phyloP scores from a whole-genome alignment of 2,888 invertebrate species.

The Xanthostigma xanthostigma region DNA sequence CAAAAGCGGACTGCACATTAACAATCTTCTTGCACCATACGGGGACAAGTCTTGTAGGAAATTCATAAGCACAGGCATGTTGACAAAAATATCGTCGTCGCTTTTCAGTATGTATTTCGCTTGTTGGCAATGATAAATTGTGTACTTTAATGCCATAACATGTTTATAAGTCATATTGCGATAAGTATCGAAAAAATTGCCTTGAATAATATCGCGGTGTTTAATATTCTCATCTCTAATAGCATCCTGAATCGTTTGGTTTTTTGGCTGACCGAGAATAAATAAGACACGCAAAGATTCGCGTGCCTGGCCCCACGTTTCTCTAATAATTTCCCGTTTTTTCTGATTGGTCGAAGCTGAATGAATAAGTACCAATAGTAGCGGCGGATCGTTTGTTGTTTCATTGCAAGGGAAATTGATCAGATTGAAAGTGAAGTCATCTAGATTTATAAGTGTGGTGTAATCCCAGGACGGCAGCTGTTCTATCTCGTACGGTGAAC shows the following conservation, averaged over 20 bases:
- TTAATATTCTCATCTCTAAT: slow-evolving; percentile 33
- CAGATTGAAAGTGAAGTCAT: slow-evolving; percentile 41
- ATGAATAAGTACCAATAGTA: slow-evolving; percentile 49
- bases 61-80: slow-evolving; percentile 43
- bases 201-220: slow-evolving; percentile 54
- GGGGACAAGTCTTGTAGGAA: slow-evolving; percentile 42
- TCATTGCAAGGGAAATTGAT: slow-evolving; percentile 39
- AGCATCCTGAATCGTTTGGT: slow-evolving; percentile 17
- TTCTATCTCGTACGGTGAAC: slow-evolving; percentile 3
- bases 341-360: slow-evolving; percentile 50
- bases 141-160: slow-evolving; percentile 69
- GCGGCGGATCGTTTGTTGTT: slow-evolving; percentile 26
- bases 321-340: slow-evolving; percentile 50
- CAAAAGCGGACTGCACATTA: slow-evolving; percentile 44
- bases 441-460: slow-evolving; percentile 34
- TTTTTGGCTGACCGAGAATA: slow-evolving; percentile 41
- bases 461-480: slow-evolving; percentile 18
- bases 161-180: slow-evolving; percentile 75
- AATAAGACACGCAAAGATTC: slow-evolving; percentile 46
- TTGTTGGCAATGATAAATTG: slow-evolving; percentile 48
- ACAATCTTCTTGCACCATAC: slow-evolving; percentile 41
- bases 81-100: slow-evolving; percentile 66
- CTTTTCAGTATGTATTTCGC: slow-evolving; percentile 57
- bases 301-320: slow-evolving; percentile 52
- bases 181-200: slow-evolving; percentile 61